A percentile compares a stretch with the other conserved stretches of the same genome.
Evolutionary conservation across 2,888 invertebrate species (phyloP).

Genomic region (Trissolcus japonicus): DNA sequence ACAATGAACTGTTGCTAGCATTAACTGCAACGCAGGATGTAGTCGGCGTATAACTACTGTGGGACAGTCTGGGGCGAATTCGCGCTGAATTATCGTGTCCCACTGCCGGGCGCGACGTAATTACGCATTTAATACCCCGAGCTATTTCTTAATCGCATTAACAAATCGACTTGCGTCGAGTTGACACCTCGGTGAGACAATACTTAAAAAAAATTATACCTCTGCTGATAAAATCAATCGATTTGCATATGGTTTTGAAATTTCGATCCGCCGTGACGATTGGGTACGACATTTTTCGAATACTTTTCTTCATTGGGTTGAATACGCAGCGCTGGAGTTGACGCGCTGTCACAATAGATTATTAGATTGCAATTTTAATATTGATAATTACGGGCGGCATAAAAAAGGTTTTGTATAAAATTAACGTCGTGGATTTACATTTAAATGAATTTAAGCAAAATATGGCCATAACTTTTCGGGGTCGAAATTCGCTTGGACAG

Average conservation of each 20-base stretch:
- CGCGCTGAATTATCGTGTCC: constrained; percentile 47
- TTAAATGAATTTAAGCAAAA: constrained; percentile 6
- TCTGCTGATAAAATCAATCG: background rate
- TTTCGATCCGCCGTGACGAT: background rate
- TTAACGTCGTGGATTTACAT: constrained; percentile 7
- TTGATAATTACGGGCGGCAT: too few relatives aligned
- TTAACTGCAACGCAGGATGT: constrained; percentile 50
- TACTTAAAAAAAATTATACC: constrained; percentile 7
- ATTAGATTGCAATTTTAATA: too few relatives aligned
- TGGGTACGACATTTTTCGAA: too few relatives aligned
- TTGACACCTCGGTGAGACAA: constrained; percentile 26
- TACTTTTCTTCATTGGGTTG: too few relatives aligned
- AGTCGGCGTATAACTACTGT: constrained; percentile 44
- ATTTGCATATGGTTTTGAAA: background rate
- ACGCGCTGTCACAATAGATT: too few relatives aligned
- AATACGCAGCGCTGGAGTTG: too few relatives aligned
- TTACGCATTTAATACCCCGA: constrained; percentile 34
- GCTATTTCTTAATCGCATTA: constrained; percentile 43
- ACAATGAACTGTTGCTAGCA: constrained; percentile 41
- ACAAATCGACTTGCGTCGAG: constrained; percentile 20
- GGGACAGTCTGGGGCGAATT: constrained; percentile 36
- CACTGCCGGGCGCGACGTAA: constrained; percentile 40
- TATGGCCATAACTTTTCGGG: background rate
- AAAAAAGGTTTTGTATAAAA: too few relatives aligned
- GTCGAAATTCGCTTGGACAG: constrained; percentile 8